These are phyloP conservation scores for Mirza zaza DNA, from an alignment of 2,113 vertebrate genomes.

Conservation along the genomic window DNA sequence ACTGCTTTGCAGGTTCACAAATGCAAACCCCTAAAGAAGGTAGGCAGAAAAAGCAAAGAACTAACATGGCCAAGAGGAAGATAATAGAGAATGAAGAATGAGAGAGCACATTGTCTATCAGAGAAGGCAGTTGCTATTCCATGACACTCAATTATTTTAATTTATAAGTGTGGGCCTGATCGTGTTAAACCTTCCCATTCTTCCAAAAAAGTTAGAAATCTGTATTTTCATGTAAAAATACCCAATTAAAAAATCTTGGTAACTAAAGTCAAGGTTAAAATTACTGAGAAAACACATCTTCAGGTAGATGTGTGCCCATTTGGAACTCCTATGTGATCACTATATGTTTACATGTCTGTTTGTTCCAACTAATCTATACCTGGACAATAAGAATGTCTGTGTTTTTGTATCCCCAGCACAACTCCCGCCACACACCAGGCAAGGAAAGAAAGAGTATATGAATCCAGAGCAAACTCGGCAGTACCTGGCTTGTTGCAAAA, in stretches of 20 bases:
- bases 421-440: not conserved
- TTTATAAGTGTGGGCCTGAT: not conserved
- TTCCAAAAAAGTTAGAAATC: constrained; percentile 38
- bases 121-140: not conserved
- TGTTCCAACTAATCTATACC: not conserved
- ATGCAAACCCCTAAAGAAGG: not conserved
- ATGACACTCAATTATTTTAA: not conserved
- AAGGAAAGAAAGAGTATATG: not conserved
- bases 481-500: not conserved
- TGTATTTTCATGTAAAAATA: constrained; percentile 30
- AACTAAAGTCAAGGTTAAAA: constrained; percentile 5
- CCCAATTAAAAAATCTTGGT: not conserved
- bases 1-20: not conserved
- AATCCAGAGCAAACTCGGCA: not conserved
- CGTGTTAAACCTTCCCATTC: not conserved
- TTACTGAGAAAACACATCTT: not conserved
- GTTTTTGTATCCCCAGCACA: not conserved
- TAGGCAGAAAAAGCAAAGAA: not conserved
- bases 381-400: not conserved
- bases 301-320: not conserved
- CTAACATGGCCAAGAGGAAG: not conserved
- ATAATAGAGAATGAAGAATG: not conserved
- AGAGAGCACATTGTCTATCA: not conserved
- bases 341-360: not conserved
- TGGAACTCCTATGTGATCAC: not conserved